Evolutionary conservation across 2,797 vertebrate genomes (phyloP).

Genomic region (Molossus molossus): DNA sequence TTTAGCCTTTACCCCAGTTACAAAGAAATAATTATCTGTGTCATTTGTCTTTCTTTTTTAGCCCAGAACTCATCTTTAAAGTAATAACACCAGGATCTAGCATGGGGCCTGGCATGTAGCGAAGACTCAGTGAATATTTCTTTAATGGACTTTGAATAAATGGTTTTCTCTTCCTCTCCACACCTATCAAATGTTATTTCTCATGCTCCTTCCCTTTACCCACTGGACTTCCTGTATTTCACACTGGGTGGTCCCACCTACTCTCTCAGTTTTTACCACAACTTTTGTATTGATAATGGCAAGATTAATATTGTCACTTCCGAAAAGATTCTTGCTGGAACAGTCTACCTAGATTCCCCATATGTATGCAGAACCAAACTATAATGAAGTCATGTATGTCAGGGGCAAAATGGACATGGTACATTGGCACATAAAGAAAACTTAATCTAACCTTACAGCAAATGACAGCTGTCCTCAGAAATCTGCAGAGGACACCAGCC

Average conservation of each 20-base stretch:
- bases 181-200: neutral
- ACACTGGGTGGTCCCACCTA: neutral
- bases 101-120: rapidly evolving
- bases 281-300: neutral
- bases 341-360: neutral
- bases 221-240: neutral
- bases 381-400: neutral
- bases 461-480: neutral
- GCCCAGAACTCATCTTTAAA: neutral
- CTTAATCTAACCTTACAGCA: neutral
- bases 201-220: neutral
- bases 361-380: neutral
- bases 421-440: neutral
- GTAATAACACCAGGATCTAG: neutral
- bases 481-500: neutral
- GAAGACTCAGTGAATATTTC: neutral
- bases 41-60: neutral
- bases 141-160: neutral
- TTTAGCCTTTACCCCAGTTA: neutral
- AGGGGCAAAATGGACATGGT: neutral
- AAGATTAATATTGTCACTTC: neutral
- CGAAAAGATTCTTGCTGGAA: neutral
- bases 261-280: neutral
- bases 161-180: neutral
- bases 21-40: conserved; percentile 3